Percentiles rank a stretch among this genome's conserved stretches.
Conservation (phyloP, 2,797 vertebrate species). For the Galaxias olidus region DNA sequence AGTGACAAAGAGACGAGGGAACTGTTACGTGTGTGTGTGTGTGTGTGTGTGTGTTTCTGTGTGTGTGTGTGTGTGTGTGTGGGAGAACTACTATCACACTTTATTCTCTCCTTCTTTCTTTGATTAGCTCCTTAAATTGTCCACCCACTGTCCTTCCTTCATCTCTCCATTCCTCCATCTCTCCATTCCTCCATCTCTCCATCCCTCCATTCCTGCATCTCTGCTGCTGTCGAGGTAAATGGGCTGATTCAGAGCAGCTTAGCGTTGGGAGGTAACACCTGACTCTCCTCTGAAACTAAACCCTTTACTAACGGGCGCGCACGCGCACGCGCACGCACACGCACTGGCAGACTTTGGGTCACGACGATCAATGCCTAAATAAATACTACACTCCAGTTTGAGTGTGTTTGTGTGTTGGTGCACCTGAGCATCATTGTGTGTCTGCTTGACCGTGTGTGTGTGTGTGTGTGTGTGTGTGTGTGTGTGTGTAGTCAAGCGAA, state of each 20-base stretch:
- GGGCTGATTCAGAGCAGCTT: conserved; percentile 6
- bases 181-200: conserved; percentile 8
- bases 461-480: too few relatives aligned
- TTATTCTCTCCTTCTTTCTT: background rate
- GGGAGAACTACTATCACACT: background rate
- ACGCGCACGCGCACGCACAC: background rate
- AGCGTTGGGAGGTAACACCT: conserved; percentile 6
- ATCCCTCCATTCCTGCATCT: conserved; percentile 4
- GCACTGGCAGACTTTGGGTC: too few relatives aligned
- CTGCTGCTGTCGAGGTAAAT: background rate
- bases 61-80: conserved; percentile 3
- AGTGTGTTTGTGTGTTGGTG: too few relatives aligned
- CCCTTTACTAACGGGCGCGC: background rate
- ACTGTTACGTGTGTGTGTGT: conserved; percentile 8
- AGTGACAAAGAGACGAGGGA: conserved; percentile 47
- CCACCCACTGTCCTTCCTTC: background rate
- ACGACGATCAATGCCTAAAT: too few relatives aligned
- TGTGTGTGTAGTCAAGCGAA: too few relatives aligned
- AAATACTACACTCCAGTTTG: too few relatives aligned
- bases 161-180: conserved; percentile 10
- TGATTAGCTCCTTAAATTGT: background rate
- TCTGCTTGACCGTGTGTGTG: too few relatives aligned
- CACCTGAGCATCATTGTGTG: too few relatives aligned
- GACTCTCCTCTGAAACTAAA: conserved; percentile 4
- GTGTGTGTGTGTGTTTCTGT: background rate